These are phyloP conservation scores for Chironomus riparius DNA, from an alignment of 2,888 invertebrate species.

Conservation along the genomic window DNA sequence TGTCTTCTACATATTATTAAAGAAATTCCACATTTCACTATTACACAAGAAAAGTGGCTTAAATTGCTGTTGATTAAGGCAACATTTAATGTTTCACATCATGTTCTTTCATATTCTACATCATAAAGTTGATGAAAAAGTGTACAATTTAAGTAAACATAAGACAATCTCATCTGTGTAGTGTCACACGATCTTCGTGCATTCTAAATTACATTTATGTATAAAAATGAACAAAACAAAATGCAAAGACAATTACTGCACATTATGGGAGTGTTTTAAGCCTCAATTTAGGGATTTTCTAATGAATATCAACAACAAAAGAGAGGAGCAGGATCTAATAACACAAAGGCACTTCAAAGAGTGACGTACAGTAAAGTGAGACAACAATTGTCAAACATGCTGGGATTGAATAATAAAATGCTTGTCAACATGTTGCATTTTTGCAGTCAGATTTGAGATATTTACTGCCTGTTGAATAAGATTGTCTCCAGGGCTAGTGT, in stretches of 20 bases:
- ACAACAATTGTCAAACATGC: too few species aligned
- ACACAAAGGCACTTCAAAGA: too few species aligned
- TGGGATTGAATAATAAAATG: too few species aligned
- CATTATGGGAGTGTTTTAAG: not conserved
- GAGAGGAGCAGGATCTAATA: not conserved
- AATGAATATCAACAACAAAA: not conserved
- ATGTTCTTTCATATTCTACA: too few species aligned
- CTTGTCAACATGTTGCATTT: too few species aligned
- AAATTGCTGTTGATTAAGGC: not conserved
- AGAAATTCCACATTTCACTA: too few species aligned
- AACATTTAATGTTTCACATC: not conserved
- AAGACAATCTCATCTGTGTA: not conserved
- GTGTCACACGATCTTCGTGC: constrained; percentile 21
- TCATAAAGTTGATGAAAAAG: not conserved
- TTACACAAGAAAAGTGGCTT: too few species aligned
- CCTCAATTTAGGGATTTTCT: not conserved
- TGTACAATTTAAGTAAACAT: not conserved
- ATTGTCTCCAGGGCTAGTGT: too few species aligned
- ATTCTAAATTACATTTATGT: not conserved
- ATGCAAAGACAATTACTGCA: not conserved
- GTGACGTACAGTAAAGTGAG: too few species aligned
- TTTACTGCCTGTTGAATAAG: too few species aligned
- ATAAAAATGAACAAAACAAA: not conserved
- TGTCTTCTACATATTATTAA: too few species aligned
- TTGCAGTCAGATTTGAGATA: too few species aligned